Conservation (phyloP, 2,113 vertebrate genomes). For the Murina feae region DNA sequence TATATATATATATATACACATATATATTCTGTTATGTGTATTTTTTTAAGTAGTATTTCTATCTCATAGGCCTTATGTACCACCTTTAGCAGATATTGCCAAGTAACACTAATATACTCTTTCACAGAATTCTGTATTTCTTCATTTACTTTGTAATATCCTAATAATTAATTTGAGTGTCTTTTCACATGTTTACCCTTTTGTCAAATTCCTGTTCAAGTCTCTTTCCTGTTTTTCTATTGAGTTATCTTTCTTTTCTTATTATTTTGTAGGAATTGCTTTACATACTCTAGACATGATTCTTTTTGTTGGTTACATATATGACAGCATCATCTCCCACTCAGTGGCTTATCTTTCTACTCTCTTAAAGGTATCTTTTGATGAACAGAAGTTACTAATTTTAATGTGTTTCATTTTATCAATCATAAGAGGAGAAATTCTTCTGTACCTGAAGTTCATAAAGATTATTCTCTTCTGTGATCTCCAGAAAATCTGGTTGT, state of each 20-base stretch:
- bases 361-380: background rate
- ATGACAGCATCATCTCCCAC: background rate
- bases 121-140: background rate
- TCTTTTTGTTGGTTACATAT: background rate
- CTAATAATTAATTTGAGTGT: background rate
- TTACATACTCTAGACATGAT: background rate
- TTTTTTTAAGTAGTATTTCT: background rate
- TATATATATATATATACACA: no score
- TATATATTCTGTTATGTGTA: background rate
- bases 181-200: background rate
- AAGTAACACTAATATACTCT: background rate
- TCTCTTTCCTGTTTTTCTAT: background rate
- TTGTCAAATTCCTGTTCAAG: background rate
- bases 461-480: background rate
- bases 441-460: background rate
- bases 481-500: background rate
- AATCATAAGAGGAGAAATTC: background rate
- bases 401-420: constrained; percentile 17
- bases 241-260: background rate
- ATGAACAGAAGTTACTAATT: constrained; percentile 17
- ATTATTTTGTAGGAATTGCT: background rate
- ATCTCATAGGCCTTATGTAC: background rate
- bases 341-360: background rate
- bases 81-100: background rate
- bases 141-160: background rate